Conservation (phyloP, 1,140 invertebrate genomes). For the Capitella teleta region DNA sequence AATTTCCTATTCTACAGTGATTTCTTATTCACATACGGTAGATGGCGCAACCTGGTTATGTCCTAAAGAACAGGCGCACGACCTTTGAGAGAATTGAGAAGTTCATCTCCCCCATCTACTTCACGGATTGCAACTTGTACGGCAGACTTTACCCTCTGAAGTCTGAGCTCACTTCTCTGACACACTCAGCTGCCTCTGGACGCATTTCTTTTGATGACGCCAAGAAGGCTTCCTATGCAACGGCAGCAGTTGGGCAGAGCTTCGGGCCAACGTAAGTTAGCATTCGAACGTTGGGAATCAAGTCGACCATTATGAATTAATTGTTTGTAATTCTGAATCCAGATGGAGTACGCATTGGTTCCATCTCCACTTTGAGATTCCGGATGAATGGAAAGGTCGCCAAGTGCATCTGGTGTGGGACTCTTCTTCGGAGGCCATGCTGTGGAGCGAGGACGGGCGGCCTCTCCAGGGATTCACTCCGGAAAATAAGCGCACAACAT, state of each 20-base stretch:
- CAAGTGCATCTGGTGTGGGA: constrained; percentile 36
- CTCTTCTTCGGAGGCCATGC: constrained; percentile 28
- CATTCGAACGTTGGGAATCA: too few relatives aligned
- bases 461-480: constrained; percentile 29
- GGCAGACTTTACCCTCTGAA: constrained; percentile 30
- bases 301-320: too few relatives aligned
- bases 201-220: constrained; percentile 32
- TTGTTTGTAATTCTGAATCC: background rate
- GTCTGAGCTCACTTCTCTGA: constrained; percentile 15
- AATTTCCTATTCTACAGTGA: too few relatives aligned
- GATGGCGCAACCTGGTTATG: constrained; percentile 9
- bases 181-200: constrained; percentile 28
- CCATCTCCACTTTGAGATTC: constrained; percentile 24
- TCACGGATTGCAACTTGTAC: constrained; percentile 42
- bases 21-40: too few relatives aligned
- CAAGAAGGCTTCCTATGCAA: constrained; percentile 26
- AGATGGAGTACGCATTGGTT: constrained; percentile 49
- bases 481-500: constrained; percentile 19
- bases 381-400: constrained; percentile 18
- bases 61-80: constrained; percentile 44
- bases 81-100: constrained; percentile 46
- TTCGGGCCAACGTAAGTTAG: constrained; percentile 46
- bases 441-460: constrained; percentile 27
- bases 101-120: constrained; percentile 43
- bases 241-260: constrained; percentile 30